These are phyloP conservation scores for Megaceryle maxima DNA, from an alignment of 2,113 vertebrate species.

Conservation along the genomic window DNA sequence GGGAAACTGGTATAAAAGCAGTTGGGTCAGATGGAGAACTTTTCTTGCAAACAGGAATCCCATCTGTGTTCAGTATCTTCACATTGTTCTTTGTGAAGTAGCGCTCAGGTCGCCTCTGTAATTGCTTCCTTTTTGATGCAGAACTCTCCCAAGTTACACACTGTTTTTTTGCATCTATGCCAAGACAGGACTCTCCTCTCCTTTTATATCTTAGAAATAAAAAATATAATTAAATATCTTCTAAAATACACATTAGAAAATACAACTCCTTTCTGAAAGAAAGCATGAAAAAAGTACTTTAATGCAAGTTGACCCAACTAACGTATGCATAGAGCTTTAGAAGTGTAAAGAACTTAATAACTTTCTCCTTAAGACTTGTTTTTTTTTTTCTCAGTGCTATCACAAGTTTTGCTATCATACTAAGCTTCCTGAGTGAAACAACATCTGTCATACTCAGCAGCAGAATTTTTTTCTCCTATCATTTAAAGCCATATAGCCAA, in stretches of 20 bases:
- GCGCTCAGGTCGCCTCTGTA: constrained; percentile 71
- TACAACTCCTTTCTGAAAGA: neutral
- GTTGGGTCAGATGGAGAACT: neutral
- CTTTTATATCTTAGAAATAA: constrained; percentile 84
- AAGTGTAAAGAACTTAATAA: neutral
- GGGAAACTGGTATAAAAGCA: constrained; percentile 76
- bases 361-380: neutral
- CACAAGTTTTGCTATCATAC: neutral
- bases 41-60: constrained; percentile 43
- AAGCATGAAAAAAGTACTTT: neutral
- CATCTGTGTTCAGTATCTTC: constrained; percentile 70
- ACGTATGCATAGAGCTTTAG: neutral
- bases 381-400: neutral
- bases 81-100: constrained; percentile 81
- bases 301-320: neutral
- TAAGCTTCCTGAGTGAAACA: neutral
- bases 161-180: constrained; percentile 83
- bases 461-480: neutral
- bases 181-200: constrained; percentile 86
- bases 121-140: constrained; percentile 69
- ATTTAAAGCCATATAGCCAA: neutral
- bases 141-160: constrained; percentile 82
- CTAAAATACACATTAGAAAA: neutral
- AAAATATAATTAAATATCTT: neutral
- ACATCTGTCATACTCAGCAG: neutral